These are phyloP conservation scores for Falco columbarius DNA, from an alignment of 2,797 vertebrate species.

Conservation along the genomic window DNA sequence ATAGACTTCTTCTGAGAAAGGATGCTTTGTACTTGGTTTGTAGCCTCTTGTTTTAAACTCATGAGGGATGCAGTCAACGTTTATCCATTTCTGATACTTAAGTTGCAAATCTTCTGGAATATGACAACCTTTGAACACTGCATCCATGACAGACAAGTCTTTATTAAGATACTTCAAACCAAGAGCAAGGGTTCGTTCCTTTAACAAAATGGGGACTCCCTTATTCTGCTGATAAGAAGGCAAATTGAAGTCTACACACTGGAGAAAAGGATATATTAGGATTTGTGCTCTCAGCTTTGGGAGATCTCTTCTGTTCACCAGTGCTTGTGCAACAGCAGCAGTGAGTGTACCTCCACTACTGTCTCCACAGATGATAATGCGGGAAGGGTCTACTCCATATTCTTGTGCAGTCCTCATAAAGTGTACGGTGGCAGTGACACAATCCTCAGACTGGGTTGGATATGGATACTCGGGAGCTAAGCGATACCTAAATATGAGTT, in stretches of 20 bases:
- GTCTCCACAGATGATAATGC: constrained; percentile 84
- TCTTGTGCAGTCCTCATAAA: constrained; percentile 82
- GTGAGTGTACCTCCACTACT: constrained; percentile 83
- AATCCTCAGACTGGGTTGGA: constrained; percentile 79
- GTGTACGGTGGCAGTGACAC: constrained; percentile 76
- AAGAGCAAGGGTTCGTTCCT: constrained; percentile 59
- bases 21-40: background rate
- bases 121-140: constrained; percentile 69
- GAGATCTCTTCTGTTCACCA: constrained; percentile 71
- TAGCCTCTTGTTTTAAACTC: constrained; percentile 78
- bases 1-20: constrained; percentile 71
- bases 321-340: constrained; percentile 77
- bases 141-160: constrained; percentile 46
- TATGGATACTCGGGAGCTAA: constrained; percentile 82
- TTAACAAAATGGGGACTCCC: constrained; percentile 78
- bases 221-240: constrained; percentile 88
- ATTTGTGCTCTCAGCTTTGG: constrained; percentile 85
- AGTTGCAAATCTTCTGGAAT: constrained; percentile 75
- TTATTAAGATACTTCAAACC: constrained; percentile 75
- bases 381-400: constrained; percentile 80
- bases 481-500: constrained; percentile 73
- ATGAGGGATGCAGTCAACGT: constrained; percentile 78
- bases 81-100: constrained; percentile 81
- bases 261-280: constrained; percentile 83
- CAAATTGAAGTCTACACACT: constrained; percentile 82